Evolutionary conservation across 2,888 invertebrate species (phyloP).

Genomic region (Bombylius major): DNA sequence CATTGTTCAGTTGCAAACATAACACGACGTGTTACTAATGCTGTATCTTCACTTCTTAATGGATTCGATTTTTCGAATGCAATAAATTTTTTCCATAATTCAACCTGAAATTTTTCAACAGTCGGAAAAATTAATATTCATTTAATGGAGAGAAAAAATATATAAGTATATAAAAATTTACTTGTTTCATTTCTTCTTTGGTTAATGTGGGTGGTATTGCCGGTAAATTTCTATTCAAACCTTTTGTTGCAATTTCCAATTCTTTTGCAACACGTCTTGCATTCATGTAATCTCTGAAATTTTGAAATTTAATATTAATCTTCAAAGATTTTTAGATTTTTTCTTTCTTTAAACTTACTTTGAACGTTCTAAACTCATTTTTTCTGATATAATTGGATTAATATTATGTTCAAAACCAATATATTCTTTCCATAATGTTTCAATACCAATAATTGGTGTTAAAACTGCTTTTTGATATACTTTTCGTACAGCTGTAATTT

Average conservation of each 20-base stretch:
- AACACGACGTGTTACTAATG: slow-evolving; percentile 81
- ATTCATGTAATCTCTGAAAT: slow-evolving; percentile 87
- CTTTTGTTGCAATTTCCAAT: slow-evolving; percentile 86
- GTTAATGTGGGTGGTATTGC: slow-evolving; percentile 90
- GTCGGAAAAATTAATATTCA: background rate
- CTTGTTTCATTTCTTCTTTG: slow-evolving; percentile 86
- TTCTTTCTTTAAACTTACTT: slow-evolving; percentile 21
- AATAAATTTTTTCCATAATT: slow-evolving; percentile 98
- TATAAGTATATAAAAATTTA: slow-evolving; percentile 34
- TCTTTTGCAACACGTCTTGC: slow-evolving; percentile 92
- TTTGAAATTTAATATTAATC: background rate
- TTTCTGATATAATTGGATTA: slow-evolving; percentile 69
- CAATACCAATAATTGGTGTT: slow-evolving; percentile 95
- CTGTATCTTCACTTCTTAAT: slow-evolving; percentile 88
- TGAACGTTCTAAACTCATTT: slow-evolving; percentile 93
- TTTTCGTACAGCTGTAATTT: slow-evolving; percentile 95
- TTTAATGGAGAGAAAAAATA: background rate
- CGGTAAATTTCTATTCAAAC: slow-evolving; percentile 88
- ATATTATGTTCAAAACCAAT: slow-evolving; percentile 91
- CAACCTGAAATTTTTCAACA: slow-evolving; percentile 47
- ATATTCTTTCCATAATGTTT: slow-evolving; percentile 95
- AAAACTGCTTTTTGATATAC: slow-evolving; percentile 92
- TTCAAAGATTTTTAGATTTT: background rate
- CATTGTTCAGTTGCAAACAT: slow-evolving; percentile 99
- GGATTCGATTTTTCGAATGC: slow-evolving; percentile 96